Conservation (phyloP, 2,113 vertebrate genomes). For the Vimba vimba region DNA sequence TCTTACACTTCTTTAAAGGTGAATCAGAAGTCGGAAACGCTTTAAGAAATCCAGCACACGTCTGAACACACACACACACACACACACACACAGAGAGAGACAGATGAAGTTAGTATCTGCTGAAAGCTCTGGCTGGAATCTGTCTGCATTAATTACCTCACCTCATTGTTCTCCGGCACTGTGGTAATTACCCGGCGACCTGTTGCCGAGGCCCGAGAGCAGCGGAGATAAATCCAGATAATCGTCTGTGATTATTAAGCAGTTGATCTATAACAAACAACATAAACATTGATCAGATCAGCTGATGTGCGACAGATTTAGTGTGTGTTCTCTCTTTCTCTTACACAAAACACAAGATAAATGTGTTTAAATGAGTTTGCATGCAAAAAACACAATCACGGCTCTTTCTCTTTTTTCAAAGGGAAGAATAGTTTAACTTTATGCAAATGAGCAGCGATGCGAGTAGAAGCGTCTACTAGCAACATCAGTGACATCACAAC, state of each 20-base stretch:
- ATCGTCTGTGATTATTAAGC: conserved; percentile 58
- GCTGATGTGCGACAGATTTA: conserved; percentile 13
- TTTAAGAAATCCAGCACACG: background rate
- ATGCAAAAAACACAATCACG: too few relatives aligned
- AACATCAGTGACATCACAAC: background rate
- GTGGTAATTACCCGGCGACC: conserved; percentile 52
- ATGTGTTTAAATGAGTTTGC: background rate
- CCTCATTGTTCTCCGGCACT: conserved; percentile 18
- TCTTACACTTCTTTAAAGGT: too few relatives aligned
- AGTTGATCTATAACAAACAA: conserved; percentile 58
- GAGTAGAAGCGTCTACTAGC: background rate
- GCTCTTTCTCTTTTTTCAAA: too few relatives aligned
- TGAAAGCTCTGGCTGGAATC: conserved; percentile 5
- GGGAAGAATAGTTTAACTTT: too few relatives aligned
- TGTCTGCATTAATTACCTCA: conserved; percentile 15
- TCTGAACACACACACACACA: background rate
- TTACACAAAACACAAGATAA: background rate
- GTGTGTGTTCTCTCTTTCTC: background rate
- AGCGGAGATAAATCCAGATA: conserved; percentile 50
- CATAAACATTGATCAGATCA: conserved; percentile 56
- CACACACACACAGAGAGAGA: background rate
- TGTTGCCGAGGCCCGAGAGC: conserved; percentile 41
- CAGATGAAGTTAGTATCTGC: background rate
- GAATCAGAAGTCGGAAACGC: too few relatives aligned
- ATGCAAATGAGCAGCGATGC: too few relatives aligned